Evolutionary conservation across 2,888 invertebrate species (phyloP), one percentile per base, ranked within the genome.

Genomic region (Choreutis nemorana): DNA sequence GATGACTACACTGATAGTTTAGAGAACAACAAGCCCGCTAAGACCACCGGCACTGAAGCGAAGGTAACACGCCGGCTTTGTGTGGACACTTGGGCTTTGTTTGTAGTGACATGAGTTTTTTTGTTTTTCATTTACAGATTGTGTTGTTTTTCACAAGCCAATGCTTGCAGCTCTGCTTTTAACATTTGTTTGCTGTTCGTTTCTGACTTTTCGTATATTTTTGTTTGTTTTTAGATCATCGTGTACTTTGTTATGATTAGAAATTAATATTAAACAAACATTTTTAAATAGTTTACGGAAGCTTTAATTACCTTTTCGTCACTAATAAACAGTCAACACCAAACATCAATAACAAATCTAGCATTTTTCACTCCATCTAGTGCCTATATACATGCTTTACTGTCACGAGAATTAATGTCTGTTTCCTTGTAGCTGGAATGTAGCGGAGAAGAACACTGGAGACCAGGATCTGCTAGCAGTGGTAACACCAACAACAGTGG

Each of bases 1-100:
- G 86, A 85, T 43, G 87, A 87, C 58, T 89, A 89, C 53, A 85
- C 87, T 5, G 89, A 90, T 64, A 89, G 89, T 60, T 72, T 89
- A 42, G 88, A 87, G 62, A 84, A 83, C 55, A 79, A 81, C 48
- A 75, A 70, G 47, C 61, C 67, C 59, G 56, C 61, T 51, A 73
- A 71, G 53, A 44, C 63, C 32, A 81, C 84, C 45, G 85, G 84
- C 44, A 63, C 50, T 54, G 72, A 77, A 38, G 50, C 51, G 52
- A 78, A 78, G 77, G 78, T 77, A 78, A 75, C 55, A 50, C 37
- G 50, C 55, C 56, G 58, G 60, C 50, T 60, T 49, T 57, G 55
- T 48, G 44, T 34, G 29, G 27, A 18, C 37, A 36, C 40, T 32
- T 50, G 47, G 45, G 52, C 51, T 54, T 52, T 40, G 42, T 55